Percentiles rank a stretch among this genome's conserved stretches.
These are phyloP conservation scores for Melanotaenia nigrans DNA, from an alignment of 2,797 vertebrate genomes.

Conservation along the genomic window DNA sequence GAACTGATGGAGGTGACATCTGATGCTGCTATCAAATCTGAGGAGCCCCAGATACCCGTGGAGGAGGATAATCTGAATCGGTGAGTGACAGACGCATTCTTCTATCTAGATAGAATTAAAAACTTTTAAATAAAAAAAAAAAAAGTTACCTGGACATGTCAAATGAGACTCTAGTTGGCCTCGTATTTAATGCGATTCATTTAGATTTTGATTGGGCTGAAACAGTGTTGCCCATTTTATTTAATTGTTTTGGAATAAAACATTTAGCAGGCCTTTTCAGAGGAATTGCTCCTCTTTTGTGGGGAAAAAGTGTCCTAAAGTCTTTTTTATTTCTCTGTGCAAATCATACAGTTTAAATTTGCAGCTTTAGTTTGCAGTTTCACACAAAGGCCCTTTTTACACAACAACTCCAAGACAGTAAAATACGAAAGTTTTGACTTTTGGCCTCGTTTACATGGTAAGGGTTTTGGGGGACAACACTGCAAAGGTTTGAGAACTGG, in stretches of 20 bases:
- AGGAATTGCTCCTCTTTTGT: too few species aligned
- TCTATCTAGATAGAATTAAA: neutral
- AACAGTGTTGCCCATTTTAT: too few species aligned
- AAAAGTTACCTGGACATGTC: neutral
- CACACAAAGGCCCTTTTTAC: neutral
- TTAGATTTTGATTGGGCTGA: neutral
- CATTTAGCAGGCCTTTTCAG: too few species aligned
- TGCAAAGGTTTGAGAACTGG: too few species aligned
- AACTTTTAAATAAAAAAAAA: neutral
- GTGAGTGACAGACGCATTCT: conserved; percentile 72
- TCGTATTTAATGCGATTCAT: neutral
- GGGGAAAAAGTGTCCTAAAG: neutral
- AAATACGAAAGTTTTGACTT: too few species aligned
- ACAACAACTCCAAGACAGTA: too few species aligned
- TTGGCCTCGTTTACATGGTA: too few species aligned
- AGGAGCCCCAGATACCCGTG: conserved; percentile 71
- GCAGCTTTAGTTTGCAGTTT: too few species aligned
- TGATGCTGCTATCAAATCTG: conserved; percentile 64
- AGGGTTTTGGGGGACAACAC: too few species aligned
- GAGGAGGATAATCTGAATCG: conserved; percentile 77
- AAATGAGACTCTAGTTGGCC: neutral
- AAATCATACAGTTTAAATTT: neutral
- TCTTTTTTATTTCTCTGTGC: neutral
- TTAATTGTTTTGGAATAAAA: too few species aligned
- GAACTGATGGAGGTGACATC: conserved; percentile 74